Evolutionary conservation across 2,888 invertebrate genomes (phyloP).

Genomic region (Diaperis boleti): DNA sequence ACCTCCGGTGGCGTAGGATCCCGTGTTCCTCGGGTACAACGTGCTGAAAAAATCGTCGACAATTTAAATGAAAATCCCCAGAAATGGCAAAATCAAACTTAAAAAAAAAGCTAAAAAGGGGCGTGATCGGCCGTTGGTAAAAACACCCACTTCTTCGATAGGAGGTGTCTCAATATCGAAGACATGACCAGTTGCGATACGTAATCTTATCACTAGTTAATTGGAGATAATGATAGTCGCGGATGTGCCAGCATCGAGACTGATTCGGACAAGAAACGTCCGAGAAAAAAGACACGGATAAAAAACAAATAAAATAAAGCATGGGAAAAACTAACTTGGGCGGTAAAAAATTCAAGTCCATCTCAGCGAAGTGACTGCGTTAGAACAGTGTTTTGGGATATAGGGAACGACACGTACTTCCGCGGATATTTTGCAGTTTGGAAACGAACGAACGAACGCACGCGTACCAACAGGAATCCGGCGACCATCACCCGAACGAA

Average conservation of each 20-base stretch:
- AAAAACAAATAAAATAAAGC: conserved; percentile 42
- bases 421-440: conserved; percentile 11
- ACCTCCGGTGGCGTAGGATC: conserved; percentile 52
- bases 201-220: conserved; percentile 33
- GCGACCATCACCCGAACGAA: conserved; percentile 44
- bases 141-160: conserved; percentile 51
- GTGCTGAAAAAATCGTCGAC: conserved; percentile 57
- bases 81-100: conserved; percentile 13
- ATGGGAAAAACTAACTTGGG: conserved; percentile 58
- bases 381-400: no score
- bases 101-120: conserved; percentile 31
- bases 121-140: neutral
- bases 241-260: conserved; percentile 36
- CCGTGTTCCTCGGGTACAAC: conserved; percentile 57
- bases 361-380: no score
- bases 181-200: conserved; percentile 32
- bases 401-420: conserved; percentile 43
- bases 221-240: conserved; percentile 46
- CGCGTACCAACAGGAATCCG: conserved; percentile 45
- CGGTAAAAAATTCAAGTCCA: conserved; percentile 58
- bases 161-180: conserved; percentile 50
- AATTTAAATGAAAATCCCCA: neutral
- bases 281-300: conserved; percentile 22
- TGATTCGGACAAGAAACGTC: conserved; percentile 36
- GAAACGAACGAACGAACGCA: conserved; percentile 6